These are phyloP conservation scores for Epinotia ramella DNA, from an alignment of 2,888 invertebrate genomes.

Conservation along the genomic window DNA sequence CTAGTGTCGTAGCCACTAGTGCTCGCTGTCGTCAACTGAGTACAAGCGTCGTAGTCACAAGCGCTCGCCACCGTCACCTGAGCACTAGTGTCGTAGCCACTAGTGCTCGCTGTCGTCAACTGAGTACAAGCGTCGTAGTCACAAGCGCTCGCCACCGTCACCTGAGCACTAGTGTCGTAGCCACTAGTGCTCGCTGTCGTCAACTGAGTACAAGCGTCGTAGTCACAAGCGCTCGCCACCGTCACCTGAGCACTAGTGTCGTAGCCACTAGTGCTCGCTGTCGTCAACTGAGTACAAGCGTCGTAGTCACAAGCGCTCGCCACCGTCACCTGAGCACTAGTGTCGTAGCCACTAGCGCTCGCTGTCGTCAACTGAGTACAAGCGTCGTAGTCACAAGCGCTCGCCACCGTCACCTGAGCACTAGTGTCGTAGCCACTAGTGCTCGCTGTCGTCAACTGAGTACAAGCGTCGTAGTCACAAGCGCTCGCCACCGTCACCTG, in stretches of 20 bases:
- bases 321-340: not conserved
- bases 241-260: not conserved
- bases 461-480: not conserved
- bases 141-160: not conserved
- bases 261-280: not conserved
- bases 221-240: not conserved
- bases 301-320: not conserved
- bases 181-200: not conserved
- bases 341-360: not conserved
- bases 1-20: not conserved
- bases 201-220: not conserved
- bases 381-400: not conserved
- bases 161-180: not conserved
- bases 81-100: not conserved
- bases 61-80: not conserved
- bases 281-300: not conserved
- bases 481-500: not conserved
- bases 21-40: not conserved
- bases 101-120: not conserved
- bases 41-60: not conserved
- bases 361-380: not conserved
- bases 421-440: conserved; percentile 1
- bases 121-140: not conserved
- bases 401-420: not conserved
- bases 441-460: not conserved